Conservation (phyloP, 1,140 invertebrate genomes). For the Dinoponera quadriceps region DNA sequence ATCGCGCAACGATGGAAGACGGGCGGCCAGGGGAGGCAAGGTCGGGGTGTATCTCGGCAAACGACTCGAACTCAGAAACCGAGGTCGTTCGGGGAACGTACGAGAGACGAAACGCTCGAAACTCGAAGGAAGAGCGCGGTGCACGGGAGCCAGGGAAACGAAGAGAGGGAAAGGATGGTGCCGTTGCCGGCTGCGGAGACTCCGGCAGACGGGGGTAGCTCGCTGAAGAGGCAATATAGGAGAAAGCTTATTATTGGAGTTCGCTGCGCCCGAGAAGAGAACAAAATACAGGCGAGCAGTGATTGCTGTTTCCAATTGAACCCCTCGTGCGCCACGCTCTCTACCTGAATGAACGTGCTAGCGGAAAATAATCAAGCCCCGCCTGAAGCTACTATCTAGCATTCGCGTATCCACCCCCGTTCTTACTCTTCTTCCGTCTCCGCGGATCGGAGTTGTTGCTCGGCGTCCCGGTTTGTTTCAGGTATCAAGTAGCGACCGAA, state of each 20-base stretch:
- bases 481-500: constrained; percentile 29
- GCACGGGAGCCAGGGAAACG: constrained; percentile 53
- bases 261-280: constrained; percentile 83
- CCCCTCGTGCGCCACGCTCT: constrained; percentile 81
- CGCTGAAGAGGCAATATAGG: constrained; percentile 85
- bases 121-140: constrained; percentile 72
- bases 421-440: constrained; percentile 69
- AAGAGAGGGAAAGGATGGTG: constrained; percentile 64
- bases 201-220: constrained; percentile 63
- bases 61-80: constrained; percentile 71
- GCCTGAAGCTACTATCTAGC: constrained; percentile 83
- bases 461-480: constrained; percentile 56
- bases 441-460: constrained; percentile 58
- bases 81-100: constrained; percentile 70
- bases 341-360: constrained; percentile 86
- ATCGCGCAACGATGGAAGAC: constrained; percentile 30
- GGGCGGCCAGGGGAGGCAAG: constrained; percentile 9
- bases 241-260: constrained; percentile 86
- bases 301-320: constrained; percentile 87
- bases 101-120: constrained; percentile 75
- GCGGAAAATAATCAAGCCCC: constrained; percentile 86
- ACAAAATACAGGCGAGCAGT: constrained; percentile 86
- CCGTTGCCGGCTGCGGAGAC: constrained; percentile 64
- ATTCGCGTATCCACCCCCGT: constrained; percentile 70
- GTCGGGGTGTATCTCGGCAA: constrained; percentile 66